Conservation (phyloP, 2,797 vertebrate genomes). For the Parauchenoglanis punctatus region DNA sequence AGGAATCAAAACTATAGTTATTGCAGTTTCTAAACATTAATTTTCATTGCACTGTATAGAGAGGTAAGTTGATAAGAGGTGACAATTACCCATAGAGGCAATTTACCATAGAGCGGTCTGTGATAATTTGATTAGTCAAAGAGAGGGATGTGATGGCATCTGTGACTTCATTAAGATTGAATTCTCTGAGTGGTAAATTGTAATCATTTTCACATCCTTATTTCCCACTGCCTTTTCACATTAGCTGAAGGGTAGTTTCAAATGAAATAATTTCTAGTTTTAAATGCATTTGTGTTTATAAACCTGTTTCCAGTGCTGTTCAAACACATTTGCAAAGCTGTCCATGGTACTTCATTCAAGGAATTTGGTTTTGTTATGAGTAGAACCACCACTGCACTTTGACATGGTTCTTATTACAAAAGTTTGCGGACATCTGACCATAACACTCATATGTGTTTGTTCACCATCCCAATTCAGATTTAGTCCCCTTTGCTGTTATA, state of each 20-base stretch:
- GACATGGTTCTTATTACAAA: neutral
- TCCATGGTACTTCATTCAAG: neutral
- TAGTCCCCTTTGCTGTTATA: no score
- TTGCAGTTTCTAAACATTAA: constrained; percentile 45
- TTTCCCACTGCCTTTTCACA: neutral
- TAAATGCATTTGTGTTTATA: neutral
- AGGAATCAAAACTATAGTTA: constrained; percentile 41
- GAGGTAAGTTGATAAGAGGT: constrained; percentile 12
- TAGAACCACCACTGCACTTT: neutral
- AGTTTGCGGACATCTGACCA: no score
- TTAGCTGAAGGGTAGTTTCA: neutral
- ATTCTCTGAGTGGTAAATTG: constrained; percentile 2
- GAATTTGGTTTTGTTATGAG: neutral
- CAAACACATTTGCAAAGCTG: neutral
- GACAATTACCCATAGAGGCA: constrained; percentile 12
- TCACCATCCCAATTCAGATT: no score
- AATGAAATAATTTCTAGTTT: neutral
- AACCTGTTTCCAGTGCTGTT: neutral
- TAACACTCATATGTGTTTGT: no score
- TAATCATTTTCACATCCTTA: neutral
- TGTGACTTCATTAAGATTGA: constrained; percentile 42
- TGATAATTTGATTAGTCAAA: constrained; percentile 39
- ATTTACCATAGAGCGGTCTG: constrained; percentile 19
- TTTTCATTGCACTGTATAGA: constrained; percentile 34
- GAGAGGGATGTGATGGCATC: constrained; percentile 13